phyloP scores from a whole-genome alignment of 2,888 invertebrate species.

The Apodemia mormo region DNA sequence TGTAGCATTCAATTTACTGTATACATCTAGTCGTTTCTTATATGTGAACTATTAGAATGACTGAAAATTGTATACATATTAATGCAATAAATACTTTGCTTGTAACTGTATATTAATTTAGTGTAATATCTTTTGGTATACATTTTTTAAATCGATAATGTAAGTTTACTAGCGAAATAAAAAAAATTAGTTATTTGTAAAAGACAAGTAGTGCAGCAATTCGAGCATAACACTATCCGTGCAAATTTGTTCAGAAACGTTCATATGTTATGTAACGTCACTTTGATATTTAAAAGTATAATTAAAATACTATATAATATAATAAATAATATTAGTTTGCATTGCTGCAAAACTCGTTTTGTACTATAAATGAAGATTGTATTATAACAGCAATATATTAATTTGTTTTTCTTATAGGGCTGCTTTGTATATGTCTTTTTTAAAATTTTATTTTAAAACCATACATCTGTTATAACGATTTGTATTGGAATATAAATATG shows the following conservation, averaged over 20 bases:
- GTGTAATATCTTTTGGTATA: not conserved
- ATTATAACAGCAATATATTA: not conserved
- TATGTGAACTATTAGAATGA: not conserved
- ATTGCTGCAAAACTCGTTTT: not conserved
- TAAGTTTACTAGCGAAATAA: not conserved
- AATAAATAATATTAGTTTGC: not conserved
- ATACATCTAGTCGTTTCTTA: slow-evolving; percentile 8
- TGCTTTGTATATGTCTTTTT: not conserved
- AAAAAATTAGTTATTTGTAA: not conserved
- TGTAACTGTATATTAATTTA: slow-evolving; percentile 7
- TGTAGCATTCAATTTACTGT: not conserved
- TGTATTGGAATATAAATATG: not conserved
- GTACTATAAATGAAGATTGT: not conserved
- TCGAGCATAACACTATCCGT: too few relatives aligned
- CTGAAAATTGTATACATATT: slow-evolving; percentile 10
- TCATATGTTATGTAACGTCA: too few relatives aligned
- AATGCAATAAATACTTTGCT: not conserved
- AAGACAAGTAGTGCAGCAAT: not conserved
- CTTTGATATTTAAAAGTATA: too few relatives aligned
- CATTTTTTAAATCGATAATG: not conserved
- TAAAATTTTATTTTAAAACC: not conserved
- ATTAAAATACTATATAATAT: too few relatives aligned
- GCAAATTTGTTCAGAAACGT: too few relatives aligned
- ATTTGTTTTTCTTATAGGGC: not conserved
- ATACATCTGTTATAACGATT: not conserved